A percentile compares a stretch with the other conserved stretches of the same genome.
Evolutionary conservation across 2,888 invertebrate species (phyloP).

Genomic region (Antheraea yamamai): DNA sequence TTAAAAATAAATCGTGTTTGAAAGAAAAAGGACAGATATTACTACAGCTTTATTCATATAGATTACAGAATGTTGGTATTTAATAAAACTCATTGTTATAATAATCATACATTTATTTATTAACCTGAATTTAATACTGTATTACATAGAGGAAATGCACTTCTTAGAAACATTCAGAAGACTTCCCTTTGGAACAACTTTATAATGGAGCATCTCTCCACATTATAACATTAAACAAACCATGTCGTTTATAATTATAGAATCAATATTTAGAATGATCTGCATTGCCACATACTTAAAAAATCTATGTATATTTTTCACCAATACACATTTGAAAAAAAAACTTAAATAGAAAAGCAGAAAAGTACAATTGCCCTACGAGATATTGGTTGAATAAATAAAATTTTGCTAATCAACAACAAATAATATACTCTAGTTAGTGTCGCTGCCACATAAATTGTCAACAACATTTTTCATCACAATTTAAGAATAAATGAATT

Average conservation of each 20-base stretch:
- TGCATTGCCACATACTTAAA: slow-evolving; percentile 83
- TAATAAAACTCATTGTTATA: slow-evolving; percentile 12
- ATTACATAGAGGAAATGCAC: slow-evolving; percentile 96
- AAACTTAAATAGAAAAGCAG: slow-evolving; percentile 72
- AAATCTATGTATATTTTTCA: slow-evolving; percentile 81
- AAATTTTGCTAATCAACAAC: slow-evolving; percentile 80
- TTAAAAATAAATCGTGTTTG: too few relatives aligned
- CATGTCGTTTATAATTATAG: slow-evolving; percentile 65
- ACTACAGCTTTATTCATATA: background rate
- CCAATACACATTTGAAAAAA: slow-evolving; percentile 70
- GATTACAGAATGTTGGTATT: background rate
- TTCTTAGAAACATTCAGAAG: slow-evolving; percentile 94
- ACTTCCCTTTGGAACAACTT: slow-evolving; percentile 84
- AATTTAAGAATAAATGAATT: slow-evolving; percentile 70
- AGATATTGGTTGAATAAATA: slow-evolving; percentile 75
- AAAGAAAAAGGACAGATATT: too few relatives aligned
- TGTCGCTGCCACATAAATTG: slow-evolving; percentile 78
- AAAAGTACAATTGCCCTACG: slow-evolving; percentile 70
- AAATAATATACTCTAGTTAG: slow-evolving; percentile 71
- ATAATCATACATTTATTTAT: slow-evolving; percentile 79
- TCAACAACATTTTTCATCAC: slow-evolving; percentile 80
- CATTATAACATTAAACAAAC: slow-evolving; percentile 66
- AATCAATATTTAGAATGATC: slow-evolving; percentile 78
- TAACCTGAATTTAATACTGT: slow-evolving; percentile 91
- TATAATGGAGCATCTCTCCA: slow-evolving; percentile 64